A percentile compares a stretch with the other conserved stretches of the same genome.
These are phyloP conservation scores for Ceratina australensis DNA, from an alignment of 1,140 invertebrate species.

Conservation along the genomic window DNA sequence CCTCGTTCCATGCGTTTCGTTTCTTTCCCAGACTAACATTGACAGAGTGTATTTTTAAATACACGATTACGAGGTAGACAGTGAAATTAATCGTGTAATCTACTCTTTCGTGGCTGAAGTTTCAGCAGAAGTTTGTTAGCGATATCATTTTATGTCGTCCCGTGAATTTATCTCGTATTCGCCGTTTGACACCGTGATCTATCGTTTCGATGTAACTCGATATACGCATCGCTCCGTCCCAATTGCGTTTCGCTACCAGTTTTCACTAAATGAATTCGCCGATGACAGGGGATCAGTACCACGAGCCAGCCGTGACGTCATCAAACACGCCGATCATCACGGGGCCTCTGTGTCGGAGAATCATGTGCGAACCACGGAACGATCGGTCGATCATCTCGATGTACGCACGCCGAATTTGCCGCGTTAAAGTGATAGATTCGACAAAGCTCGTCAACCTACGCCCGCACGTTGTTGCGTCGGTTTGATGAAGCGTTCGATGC, in stretches of 20 bases:
- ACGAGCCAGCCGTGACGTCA: background rate
- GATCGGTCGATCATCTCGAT: constrained; percentile 18
- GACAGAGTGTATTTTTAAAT: background rate
- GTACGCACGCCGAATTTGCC: constrained; percentile 36
- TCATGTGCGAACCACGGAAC: constrained; percentile 24
- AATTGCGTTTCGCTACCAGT: constrained; percentile 1
- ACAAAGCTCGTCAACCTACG: background rate
- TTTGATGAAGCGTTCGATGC: constrained; percentile 26
- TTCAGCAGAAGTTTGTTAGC: no score
- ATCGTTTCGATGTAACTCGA: background rate
- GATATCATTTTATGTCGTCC: background rate
- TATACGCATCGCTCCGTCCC: background rate
- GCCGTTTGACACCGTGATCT: background rate
- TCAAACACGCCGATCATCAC: constrained; percentile 15
- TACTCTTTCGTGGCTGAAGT: no score
- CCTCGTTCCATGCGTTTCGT: background rate
- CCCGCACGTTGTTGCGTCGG: constrained; percentile 5
- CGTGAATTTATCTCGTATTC: background rate
- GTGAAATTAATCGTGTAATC: no score
- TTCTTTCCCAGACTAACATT: background rate
- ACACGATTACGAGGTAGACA: background rate
- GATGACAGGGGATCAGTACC: background rate
- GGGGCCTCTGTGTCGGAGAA: constrained; percentile 30
- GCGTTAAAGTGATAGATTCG: constrained; percentile 36
- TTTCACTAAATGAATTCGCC: background rate